phyloP scores from a whole-genome alignment of 2,797 vertebrate species.

The Gymnocypris eckloni region DNA sequence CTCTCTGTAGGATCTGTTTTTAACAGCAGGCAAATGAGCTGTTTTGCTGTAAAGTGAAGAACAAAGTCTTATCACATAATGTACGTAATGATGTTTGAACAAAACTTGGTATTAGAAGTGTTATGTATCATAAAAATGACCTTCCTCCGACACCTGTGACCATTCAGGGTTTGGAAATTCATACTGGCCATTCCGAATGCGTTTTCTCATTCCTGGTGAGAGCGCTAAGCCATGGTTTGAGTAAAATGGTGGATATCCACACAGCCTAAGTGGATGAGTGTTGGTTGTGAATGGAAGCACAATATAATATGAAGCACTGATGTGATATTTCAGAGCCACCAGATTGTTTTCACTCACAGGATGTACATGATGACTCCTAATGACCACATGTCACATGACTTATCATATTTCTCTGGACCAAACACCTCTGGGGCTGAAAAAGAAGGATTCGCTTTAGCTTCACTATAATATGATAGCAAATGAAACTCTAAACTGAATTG shows the following conservation, averaged over 20 bases:
- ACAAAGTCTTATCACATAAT: not conserved
- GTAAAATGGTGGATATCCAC: conserved; percentile 90
- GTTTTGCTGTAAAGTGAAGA: conserved; percentile 76
- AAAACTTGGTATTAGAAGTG: not conserved
- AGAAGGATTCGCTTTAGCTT: conserved; percentile 36
- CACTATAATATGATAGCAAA: not conserved
- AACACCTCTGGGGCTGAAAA: conserved; percentile 86
- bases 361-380: conserved; percentile 92
- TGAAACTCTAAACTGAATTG: conserved; percentile 1
- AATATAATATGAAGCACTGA: not conserved
- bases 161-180: conserved; percentile 89
- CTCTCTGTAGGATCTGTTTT: conserved; percentile 88
- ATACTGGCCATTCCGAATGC: conserved; percentile 89
- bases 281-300: not conserved
- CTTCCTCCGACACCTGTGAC: conserved; percentile 89
- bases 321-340: conserved; percentile 14
- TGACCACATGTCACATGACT: conserved; percentile 93
- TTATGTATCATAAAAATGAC: conserved; percentile 63
- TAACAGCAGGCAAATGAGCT: conserved; percentile 85
- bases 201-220: conserved; percentile 89
- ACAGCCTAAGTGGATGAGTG: conserved; percentile 73
- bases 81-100: not conserved
- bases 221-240: conserved; percentile 88
- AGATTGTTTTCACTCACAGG: conserved; percentile 78
- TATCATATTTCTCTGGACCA: conserved; percentile 90